These are phyloP conservation scores for Cydia amplana DNA, from an alignment of 1,140 invertebrate genomes.

Conservation along the genomic window DNA sequence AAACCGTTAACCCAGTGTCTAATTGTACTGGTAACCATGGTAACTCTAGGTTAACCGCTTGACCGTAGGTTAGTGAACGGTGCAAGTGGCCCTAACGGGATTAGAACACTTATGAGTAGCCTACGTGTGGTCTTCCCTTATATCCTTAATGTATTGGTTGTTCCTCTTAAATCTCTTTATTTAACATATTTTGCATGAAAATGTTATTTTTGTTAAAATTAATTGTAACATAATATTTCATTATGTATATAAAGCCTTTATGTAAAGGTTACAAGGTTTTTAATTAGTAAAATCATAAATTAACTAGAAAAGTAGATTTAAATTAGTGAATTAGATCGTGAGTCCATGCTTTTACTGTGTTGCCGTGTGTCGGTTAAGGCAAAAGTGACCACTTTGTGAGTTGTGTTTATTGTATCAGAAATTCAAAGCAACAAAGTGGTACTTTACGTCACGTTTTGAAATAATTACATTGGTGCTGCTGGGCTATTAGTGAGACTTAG, in stretches of 20 bases:
- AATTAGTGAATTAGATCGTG: background rate
- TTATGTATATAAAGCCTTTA: background rate
- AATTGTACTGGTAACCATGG: too few species aligned
- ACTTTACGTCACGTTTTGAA: background rate
- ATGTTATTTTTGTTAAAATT: background rate
- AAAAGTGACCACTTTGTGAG: background rate
- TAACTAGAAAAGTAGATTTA: background rate
- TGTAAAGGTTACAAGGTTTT: background rate
- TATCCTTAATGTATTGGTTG: background rate
- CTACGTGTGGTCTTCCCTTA: too few species aligned
- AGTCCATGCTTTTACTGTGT: background rate
- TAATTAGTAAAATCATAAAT: background rate
- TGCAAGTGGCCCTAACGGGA: too few species aligned
- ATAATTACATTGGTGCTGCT: background rate
- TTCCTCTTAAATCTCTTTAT: background rate
- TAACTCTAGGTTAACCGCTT: too few species aligned
- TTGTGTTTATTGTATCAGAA: background rate
- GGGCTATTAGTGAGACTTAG: slow-evolving; percentile 6
- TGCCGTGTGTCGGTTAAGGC: background rate
- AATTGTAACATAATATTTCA: background rate
- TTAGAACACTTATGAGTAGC: too few species aligned
- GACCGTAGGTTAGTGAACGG: too few species aligned
- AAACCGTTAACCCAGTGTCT: too few species aligned
- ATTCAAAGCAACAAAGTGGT: background rate
- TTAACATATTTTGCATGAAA: background rate